phyloP scores from a whole-genome alignment of 2,888 invertebrate species.

The Archips xylosteana region DNA sequence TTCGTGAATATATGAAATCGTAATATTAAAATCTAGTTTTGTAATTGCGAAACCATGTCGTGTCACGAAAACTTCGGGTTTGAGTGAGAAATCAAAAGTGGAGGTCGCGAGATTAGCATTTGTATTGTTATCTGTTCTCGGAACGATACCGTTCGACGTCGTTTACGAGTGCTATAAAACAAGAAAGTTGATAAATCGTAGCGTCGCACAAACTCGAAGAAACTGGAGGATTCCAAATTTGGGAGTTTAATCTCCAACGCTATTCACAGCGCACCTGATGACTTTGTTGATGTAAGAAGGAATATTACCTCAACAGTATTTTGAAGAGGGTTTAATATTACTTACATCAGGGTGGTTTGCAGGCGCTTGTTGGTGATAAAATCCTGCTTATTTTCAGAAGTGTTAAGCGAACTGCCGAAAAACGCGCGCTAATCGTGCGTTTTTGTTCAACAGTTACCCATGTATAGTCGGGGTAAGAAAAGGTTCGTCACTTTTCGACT shows the following conservation, averaged over 20 bases:
- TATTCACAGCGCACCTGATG: conserved; percentile 26
- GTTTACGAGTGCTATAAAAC: conserved; percentile 42
- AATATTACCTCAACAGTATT: conserved; percentile 6
- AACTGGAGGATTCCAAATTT: conserved; percentile 20
- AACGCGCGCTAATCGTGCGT: too few relatives aligned
- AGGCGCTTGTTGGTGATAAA: neutral
- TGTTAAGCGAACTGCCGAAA: neutral
- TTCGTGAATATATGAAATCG: conserved; percentile 51
- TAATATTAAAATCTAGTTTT: conserved; percentile 58
- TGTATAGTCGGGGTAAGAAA: too few relatives aligned
- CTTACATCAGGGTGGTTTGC: neutral
- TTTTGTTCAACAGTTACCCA: too few relatives aligned
- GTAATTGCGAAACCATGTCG: conserved; percentile 62
- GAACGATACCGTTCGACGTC: conserved; percentile 47
- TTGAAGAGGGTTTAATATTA: neutral
- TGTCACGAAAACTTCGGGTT: conserved; percentile 59
- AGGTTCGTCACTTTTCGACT: too few relatives aligned
- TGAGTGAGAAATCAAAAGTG: conserved; percentile 68
- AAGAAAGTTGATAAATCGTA: conserved; percentile 40
- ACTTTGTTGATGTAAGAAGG: conserved; percentile 9
- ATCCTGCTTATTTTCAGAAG: too few relatives aligned
- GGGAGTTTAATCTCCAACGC: conserved; percentile 18
- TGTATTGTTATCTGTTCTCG: conserved; percentile 56
- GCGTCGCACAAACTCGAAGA: conserved; percentile 24
- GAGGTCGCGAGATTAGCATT: conserved; percentile 74